phyloP scores from a whole-genome alignment of 2,797 vertebrate genomes.

The Hoplostethus mediterraneus region DNA sequence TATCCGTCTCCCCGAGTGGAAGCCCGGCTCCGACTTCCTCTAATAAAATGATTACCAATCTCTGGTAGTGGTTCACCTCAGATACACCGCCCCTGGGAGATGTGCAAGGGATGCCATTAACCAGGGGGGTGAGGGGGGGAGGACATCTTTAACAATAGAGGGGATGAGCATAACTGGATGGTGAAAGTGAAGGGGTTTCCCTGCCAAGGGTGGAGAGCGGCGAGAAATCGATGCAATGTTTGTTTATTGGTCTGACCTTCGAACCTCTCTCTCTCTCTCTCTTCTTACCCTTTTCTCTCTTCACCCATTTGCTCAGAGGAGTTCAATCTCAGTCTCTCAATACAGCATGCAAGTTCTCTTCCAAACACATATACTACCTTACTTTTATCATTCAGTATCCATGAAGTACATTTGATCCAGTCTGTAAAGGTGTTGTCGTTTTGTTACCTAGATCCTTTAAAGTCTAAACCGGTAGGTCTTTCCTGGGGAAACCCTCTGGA shows the following conservation, averaged over 20 bases:
- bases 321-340: conserved; percentile 14
- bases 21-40: conserved; percentile 48
- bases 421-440: no score
- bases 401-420: no score
- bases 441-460: no score
- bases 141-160: conserved; percentile 68
- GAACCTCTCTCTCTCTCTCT: conserved; percentile 37
- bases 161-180: conserved; percentile 60
- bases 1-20: conserved; percentile 38
- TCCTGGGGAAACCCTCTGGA: no score
- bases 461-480: no score
- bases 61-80: conserved; percentile 65
- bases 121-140: conserved; percentile 28
- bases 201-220: conserved; percentile 50
- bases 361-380: no score
- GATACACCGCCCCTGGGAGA: conserved; percentile 62
- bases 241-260: conserved; percentile 79
- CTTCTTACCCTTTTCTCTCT: background rate
- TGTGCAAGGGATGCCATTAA: conserved; percentile 55
- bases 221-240: conserved; percentile 80
- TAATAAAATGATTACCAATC: conserved; percentile 69
- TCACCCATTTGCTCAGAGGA: background rate
- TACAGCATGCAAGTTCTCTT: no score
- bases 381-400: no score
- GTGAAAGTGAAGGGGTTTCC: conserved; percentile 54